Evolutionary conservation across 2,113 vertebrate genomes (phyloP), one percentile per base, ranked within the genome.

Genomic region (Anseranas semipalmata): DNA sequence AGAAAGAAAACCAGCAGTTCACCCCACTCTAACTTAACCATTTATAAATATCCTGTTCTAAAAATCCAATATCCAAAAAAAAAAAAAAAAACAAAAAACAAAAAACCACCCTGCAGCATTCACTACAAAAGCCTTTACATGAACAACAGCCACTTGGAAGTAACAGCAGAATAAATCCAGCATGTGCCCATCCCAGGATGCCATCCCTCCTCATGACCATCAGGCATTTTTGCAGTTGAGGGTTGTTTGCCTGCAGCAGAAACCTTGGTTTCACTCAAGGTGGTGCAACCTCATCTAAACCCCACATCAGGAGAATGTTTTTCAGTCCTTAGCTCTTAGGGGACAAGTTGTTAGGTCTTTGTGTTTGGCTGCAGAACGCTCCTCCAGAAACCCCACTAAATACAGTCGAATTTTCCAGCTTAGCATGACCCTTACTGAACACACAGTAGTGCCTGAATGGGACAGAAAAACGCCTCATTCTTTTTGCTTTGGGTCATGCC

Each of bases 171-270:
- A 62, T 3, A 41, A 85, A 92, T 11, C 77, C 46, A 50, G 7
- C n/a, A 7, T 0, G 2, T 15, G 21, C n/a, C 65, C 20, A 4
- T 2, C 43, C 76, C 60, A 39, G 41, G 60, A 46, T 35, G 18
- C 30, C 59, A 25, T 8, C 59, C 53, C 72, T 12, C 59, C 3
- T 0, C 43, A 13, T 0, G 1, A 63, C 15, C 13, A 1, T 3
- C 8, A 16, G 20, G 28, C 13, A 28, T 3, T 39, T 15, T 2
- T 58, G 33, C 70, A 72, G 56, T 14, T 6, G 37, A 25, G 59
- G 22, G 39, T 0, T 37, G 76, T 20, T 15, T 46, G 22, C 63
- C 65, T 58, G 45, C 81, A 83, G 84, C 84, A 70, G 14, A 19
- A 76, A 21, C 1, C 14, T 62, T 17, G 45, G 13, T 43, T 89